Conservation (phyloP, 2,797 vertebrate genomes). For the Halcyon badia region DNA sequence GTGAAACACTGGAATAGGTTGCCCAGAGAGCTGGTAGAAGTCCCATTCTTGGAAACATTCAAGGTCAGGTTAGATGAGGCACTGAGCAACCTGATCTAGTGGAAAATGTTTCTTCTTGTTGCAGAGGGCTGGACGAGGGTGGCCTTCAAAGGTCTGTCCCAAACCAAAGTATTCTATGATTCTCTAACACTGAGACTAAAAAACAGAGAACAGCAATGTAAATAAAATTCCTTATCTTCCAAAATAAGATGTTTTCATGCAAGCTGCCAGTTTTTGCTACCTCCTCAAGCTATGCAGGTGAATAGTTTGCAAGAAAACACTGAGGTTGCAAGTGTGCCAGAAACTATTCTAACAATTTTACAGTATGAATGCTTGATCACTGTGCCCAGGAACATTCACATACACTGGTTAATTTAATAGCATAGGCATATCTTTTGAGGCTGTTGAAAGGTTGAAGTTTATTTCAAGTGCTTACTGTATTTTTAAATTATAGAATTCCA, state of each 20-base stretch:
- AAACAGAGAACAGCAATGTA: not conserved
- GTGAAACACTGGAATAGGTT: not conserved
- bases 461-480: not conserved
- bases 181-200: not conserved
- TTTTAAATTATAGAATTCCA: not conserved
- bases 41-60: not conserved
- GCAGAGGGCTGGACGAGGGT: not conserved
- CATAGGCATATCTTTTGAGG: not conserved
- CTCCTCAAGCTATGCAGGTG: fast-evolving
- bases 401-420: not conserved
- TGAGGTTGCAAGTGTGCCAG: not conserved
- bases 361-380: not conserved
- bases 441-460: not conserved
- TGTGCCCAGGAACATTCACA: not conserved
- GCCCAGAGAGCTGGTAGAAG: not conserved
- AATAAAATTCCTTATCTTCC: not conserved
- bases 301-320: not conserved
- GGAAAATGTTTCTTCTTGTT: not conserved
- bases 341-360: not conserved
- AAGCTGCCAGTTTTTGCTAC: not conserved
- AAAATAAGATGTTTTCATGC: not conserved
- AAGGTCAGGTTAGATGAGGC: not conserved
- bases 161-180: not conserved
- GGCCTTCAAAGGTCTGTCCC: not conserved
- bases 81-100: not conserved